Conservation (phyloP, 2,113 vertebrate species). For the Pardalotus punctatus region DNA sequence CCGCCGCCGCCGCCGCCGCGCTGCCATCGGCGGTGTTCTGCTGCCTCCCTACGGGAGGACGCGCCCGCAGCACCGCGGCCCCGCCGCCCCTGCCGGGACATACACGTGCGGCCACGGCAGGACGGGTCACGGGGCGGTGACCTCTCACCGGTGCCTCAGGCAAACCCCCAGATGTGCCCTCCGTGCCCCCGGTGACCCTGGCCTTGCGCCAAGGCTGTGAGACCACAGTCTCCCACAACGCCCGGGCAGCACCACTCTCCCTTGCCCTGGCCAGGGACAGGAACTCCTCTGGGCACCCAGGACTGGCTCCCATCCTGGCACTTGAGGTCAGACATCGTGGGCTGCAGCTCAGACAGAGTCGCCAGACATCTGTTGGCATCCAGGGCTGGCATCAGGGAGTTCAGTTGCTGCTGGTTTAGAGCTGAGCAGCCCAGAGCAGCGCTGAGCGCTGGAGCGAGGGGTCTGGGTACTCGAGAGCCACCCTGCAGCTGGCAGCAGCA, state of each 20-base stretch:
- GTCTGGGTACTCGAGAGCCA: neutral
- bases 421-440: neutral
- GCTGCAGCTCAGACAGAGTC: neutral
- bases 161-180: neutral
- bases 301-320: neutral
- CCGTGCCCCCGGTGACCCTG: accelerated
- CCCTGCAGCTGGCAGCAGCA: neutral
- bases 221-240: accelerated
- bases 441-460: neutral
- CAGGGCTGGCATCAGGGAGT: accelerated
- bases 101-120: accelerated
- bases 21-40: constrained; percentile 6
- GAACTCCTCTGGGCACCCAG: neutral
- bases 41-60: constrained; percentile 44
- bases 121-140: neutral
- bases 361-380: neutral
- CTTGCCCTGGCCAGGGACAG: neutral
- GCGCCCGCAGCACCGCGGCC: neutral
- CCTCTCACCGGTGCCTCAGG: neutral
- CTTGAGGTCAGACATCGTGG: neutral
- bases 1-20: neutral
- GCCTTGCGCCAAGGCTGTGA: accelerated
- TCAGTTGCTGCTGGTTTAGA: neutral
- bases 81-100: neutral
- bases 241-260: neutral